Evolutionary conservation across 1,140 invertebrate species (phyloP).

Genomic region (Diabrotica undecimpunctata): DNA sequence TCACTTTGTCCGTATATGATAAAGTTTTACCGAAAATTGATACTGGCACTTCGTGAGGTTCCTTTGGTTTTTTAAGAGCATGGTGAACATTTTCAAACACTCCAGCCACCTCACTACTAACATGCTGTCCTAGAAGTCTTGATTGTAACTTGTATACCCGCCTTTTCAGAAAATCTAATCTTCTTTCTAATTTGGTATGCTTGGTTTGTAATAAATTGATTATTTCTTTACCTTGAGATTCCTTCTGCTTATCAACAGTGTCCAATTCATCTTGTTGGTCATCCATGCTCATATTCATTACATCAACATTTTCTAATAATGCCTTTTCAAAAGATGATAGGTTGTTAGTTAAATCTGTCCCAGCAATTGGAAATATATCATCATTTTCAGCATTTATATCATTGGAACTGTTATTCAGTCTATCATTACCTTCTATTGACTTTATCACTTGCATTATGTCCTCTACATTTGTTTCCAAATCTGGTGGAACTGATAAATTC

Average conservation of each 20-base stretch:
- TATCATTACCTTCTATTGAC: conserved; percentile 58
- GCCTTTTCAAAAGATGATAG: conserved; percentile 57
- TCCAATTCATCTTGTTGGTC: conserved; percentile 47
- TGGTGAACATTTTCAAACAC: conserved; percentile 68
- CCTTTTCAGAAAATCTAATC: conserved; percentile 66
- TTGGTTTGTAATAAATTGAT: conserved; percentile 48
- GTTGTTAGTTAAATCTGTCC: conserved; percentile 39
- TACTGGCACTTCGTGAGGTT: conserved; percentile 20
- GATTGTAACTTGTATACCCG: conserved; percentile 73
- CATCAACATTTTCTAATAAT: conserved; percentile 54
- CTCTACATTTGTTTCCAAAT: conserved; percentile 57
- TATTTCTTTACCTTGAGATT: conserved; percentile 46
- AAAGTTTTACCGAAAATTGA: neutral
- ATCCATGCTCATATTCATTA: conserved; percentile 58
- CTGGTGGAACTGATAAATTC: conserved; percentile 42
- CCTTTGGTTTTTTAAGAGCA: conserved; percentile 46
- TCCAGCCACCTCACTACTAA: conserved; percentile 68
- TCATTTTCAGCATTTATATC: conserved; percentile 51
- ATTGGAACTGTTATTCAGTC: conserved; percentile 40
- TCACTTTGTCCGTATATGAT: conserved; percentile 31
- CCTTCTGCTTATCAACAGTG: conserved; percentile 38
- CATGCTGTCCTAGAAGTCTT: conserved; percentile 66
- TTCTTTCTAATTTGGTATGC: conserved; percentile 63
- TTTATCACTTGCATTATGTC: conserved; percentile 65
- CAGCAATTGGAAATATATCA: conserved; percentile 56